Percentiles rank a stretch among this genome's conserved stretches.
These are phyloP conservation scores for Serrognathus titanus DNA, from an alignment of 2,888 invertebrate species.

Conservation along the genomic window DNA sequence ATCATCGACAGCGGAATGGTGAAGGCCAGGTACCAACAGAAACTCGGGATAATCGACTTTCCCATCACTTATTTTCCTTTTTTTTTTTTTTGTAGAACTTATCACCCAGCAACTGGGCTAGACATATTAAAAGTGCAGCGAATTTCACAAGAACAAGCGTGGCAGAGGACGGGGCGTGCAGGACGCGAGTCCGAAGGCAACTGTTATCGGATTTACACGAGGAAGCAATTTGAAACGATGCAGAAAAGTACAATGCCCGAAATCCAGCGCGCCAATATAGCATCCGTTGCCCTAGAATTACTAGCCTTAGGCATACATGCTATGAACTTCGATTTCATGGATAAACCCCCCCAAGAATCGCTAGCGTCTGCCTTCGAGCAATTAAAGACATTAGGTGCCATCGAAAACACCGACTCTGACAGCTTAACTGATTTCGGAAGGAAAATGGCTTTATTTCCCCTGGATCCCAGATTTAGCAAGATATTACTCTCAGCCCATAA, in stretches of 20 bases:
- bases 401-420: conserved; percentile 57
- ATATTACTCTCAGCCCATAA: conserved; percentile 73
- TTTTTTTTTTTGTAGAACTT: conserved; percentile 54
- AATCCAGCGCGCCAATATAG: conserved; percentile 69
- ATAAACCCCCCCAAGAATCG: conserved; percentile 75
- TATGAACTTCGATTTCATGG: conserved; percentile 84
- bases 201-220: conserved; percentile 86
- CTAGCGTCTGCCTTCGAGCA: conserved; percentile 62
- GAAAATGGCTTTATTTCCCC: conserved; percentile 85
- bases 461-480: conserved; percentile 87
- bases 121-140: conserved; percentile 77
- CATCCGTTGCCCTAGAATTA: conserved; percentile 74
- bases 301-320: conserved; percentile 82
- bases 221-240: conserved; percentile 70
- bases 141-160: conserved; percentile 88
- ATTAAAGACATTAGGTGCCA: conserved; percentile 67
- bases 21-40: conserved; percentile 67
- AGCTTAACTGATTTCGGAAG: conserved; percentile 75
- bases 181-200: conserved; percentile 82
- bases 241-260: conserved; percentile 77
- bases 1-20: conserved; percentile 92
- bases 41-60: not conserved
- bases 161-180: conserved; percentile 90
- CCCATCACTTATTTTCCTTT: not conserved
- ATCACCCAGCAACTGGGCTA: conserved; percentile 76